A percentile compares a stretch with the other conserved stretches of the same genome.
Conservation (phyloP, 2,888 invertebrate species). For the Pristionchus exspectatus region DNA sequence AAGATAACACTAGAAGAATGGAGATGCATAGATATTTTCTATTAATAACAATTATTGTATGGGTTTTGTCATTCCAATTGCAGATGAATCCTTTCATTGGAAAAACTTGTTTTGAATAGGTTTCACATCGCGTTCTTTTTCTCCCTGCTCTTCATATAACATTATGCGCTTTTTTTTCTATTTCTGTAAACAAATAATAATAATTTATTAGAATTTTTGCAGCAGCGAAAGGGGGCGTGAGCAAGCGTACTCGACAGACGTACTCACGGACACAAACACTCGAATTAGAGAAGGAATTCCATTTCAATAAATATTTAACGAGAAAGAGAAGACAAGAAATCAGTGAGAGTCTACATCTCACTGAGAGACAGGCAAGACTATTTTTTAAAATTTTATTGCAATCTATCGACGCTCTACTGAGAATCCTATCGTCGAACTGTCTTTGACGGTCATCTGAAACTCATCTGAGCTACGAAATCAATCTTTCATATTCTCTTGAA, state of each 20-base stretch:
- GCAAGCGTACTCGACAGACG: constrained; percentile 76
- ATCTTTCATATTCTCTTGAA: too few relatives aligned
- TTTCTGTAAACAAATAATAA: not conserved
- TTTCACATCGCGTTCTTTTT: not conserved
- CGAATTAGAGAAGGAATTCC: constrained; percentile 78
- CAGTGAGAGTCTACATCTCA: constrained; percentile 73
- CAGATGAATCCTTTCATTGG: too few relatives aligned
- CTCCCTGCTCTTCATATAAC: not conserved
- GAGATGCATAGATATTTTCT: too few relatives aligned
- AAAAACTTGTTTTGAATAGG: not conserved
- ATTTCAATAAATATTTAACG: constrained; percentile 77
- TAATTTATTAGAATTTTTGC: not conserved
- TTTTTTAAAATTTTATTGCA: not conserved
- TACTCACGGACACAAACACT: constrained; percentile 77
- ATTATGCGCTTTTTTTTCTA: not conserved
- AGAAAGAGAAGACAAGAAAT: constrained; percentile 77
- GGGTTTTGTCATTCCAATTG: too few relatives aligned
- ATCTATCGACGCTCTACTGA: not conserved
- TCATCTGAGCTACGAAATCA: too few relatives aligned
- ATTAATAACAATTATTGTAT: too few relatives aligned
- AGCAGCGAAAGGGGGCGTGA: constrained; percentile 55
- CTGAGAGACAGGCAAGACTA: constrained; percentile 74
- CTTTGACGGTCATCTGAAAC: too few relatives aligned
- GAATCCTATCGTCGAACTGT: too few relatives aligned
- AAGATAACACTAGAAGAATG: too few relatives aligned